phyloP scores from a whole-genome alignment of 2,888 invertebrate species.

The Eupithecia pulchellata region DNA sequence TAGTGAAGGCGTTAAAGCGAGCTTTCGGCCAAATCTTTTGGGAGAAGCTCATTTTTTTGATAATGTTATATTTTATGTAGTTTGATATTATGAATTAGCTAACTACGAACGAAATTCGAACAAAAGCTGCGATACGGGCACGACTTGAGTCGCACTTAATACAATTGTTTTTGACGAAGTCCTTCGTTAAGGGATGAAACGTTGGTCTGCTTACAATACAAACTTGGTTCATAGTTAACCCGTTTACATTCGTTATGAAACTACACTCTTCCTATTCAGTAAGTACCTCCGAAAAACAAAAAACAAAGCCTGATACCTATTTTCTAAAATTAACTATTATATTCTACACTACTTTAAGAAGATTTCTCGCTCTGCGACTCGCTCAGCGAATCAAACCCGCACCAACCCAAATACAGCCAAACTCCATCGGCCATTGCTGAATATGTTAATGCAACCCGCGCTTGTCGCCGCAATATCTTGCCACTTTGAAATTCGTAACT shows the following conservation, averaged over 20 bases:
- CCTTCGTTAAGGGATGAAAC: no score
- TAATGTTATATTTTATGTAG: no score
- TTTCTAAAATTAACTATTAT: neutral
- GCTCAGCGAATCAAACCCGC: constrained; percentile 7
- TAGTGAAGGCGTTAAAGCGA: constrained; percentile 14
- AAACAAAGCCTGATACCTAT: neutral
- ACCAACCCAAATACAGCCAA: constrained; percentile 23
- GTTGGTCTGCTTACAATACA: no score
- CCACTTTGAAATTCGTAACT: constrained; percentile 65
- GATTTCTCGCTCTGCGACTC: constrained; percentile 2
- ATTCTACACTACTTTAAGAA: neutral
- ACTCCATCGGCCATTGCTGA: constrained; percentile 65
- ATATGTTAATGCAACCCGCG: constrained; percentile 75
- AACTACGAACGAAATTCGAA: no score
- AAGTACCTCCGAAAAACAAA: no score
- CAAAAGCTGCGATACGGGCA: no score
- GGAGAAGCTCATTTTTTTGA: neutral
- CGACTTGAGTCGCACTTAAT: no score
- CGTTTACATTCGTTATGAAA: no score
- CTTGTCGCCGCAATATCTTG: constrained; percentile 69
- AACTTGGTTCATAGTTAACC: no score
- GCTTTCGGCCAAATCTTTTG: neutral
- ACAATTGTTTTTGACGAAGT: no score
- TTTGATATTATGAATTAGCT: no score
- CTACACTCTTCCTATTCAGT: no score